Evolutionary conservation across 1,140 invertebrate species (phyloP).

Genomic region (Trissolcus basalis): DNA sequence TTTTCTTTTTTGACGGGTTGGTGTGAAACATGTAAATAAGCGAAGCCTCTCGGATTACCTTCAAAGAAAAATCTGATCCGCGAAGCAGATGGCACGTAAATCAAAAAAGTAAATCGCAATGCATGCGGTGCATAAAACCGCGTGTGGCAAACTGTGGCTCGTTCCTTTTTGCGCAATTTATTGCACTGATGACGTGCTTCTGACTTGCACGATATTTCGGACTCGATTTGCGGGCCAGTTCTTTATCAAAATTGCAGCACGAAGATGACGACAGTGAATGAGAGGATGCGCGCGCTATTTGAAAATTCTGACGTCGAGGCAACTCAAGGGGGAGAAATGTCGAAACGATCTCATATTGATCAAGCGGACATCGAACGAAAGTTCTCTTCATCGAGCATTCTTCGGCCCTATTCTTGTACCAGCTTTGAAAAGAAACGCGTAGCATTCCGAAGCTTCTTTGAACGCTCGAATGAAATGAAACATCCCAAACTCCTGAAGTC

Average conservation of each 20-base stretch:
- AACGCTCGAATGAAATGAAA: constrained; percentile 37
- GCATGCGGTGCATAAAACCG: constrained; percentile 18
- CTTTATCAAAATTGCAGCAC: constrained; percentile 40
- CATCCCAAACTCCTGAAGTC: constrained; percentile 39
- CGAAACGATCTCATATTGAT: constrained; percentile 44
- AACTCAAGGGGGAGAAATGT: constrained; percentile 27
- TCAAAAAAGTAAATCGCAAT: constrained; percentile 33
- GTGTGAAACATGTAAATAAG: neutral
- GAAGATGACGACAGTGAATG: constrained; percentile 6
- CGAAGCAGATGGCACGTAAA: constrained; percentile 3
- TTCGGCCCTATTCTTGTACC: constrained; percentile 37
- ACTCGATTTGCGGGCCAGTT: constrained; percentile 20
- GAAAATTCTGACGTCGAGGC: constrained; percentile 28
- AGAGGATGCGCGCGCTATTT: constrained; percentile 1
- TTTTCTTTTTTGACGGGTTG: too few relatives aligned
- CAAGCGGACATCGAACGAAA: constrained; percentile 35
- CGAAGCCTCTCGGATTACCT: neutral
- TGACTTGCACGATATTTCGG: constrained; percentile 22
- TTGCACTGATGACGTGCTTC: constrained; percentile 21
- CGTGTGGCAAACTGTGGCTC: constrained; percentile 21
- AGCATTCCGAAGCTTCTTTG: constrained; percentile 38
- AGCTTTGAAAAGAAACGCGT: constrained; percentile 45
- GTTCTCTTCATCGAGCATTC: constrained; percentile 49
- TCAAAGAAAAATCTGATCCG: constrained; percentile 4
- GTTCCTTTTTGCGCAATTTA: constrained; percentile 39